Percentiles rank a stretch among this genome's conserved stretches.
phyloP scores from a whole-genome alignment of 2,888 invertebrate genomes.

The Aporophyla lueneburgensis region DNA sequence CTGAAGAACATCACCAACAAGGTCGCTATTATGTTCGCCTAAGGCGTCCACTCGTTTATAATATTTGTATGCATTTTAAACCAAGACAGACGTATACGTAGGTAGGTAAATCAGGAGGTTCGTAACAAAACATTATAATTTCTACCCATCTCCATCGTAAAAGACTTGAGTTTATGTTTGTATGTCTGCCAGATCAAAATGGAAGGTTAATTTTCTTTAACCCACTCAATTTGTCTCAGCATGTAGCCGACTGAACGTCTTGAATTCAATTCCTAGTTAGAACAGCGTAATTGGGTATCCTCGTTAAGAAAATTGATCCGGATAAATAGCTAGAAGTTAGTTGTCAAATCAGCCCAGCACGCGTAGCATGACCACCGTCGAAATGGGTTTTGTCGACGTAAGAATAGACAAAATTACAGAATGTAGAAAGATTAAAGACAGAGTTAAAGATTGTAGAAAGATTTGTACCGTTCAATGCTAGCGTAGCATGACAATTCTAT shows the following conservation, averaged over 20 bases:
- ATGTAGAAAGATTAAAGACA: too few relatives aligned
- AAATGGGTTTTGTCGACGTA: too few relatives aligned
- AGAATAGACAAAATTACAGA: too few relatives aligned
- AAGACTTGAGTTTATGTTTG: neutral
- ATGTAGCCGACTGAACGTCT: neutral
- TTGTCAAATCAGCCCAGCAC: too few relatives aligned
- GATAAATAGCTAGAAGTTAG: neutral
- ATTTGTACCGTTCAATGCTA: too few relatives aligned
- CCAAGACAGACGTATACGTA: neutral
- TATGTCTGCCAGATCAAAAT: neutral
- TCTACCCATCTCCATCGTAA: neutral
- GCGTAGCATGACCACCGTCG: too few relatives aligned
- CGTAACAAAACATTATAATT: neutral
- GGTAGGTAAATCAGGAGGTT: neutral
- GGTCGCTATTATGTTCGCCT: too few relatives aligned
- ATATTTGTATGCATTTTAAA: too few relatives aligned
- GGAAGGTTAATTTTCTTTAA: conserved; percentile 13
- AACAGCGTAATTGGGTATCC: neutral
- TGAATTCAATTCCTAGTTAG: conserved; percentile 14
- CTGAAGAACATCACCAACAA: too few relatives aligned
- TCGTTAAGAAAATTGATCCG: conserved; percentile 4
- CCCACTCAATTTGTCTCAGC: conserved; percentile 2
- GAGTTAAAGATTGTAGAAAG: too few relatives aligned
- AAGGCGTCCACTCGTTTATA: too few relatives aligned
- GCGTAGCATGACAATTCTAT: too few relatives aligned